Conservation (phyloP, 2,888 invertebrate genomes). For the Lasioglossum leucozonium region DNA sequence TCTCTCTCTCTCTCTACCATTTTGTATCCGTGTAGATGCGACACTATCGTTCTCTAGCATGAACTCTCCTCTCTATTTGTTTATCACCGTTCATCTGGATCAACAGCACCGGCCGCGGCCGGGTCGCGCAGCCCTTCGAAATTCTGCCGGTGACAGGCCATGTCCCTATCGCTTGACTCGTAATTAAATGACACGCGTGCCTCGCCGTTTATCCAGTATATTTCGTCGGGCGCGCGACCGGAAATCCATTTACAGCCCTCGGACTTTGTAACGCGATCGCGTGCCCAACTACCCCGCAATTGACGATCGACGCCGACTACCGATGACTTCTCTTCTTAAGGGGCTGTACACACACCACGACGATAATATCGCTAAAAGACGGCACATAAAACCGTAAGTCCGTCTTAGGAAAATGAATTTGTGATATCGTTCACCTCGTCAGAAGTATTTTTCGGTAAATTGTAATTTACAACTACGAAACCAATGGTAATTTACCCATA, state of each 20-base stretch:
- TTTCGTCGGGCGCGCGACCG: conserved; percentile 15
- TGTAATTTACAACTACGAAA: too few relatives aligned
- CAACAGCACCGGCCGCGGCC: background rate
- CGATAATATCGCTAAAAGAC: background rate
- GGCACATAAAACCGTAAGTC: background rate
- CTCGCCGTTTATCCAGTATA: conserved; percentile 12
- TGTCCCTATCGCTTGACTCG: conserved; percentile 52
- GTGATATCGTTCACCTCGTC: too few relatives aligned
- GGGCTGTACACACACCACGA: background rate
- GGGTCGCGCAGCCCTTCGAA: conserved; percentile 30
- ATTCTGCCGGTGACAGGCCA: conserved; percentile 61
- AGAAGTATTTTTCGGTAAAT: too few relatives aligned
- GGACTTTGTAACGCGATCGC: conserved; percentile 35
- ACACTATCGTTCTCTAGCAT: background rate
- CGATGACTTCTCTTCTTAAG: background rate
- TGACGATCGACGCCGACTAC: background rate
- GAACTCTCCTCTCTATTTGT: conserved; percentile 27
- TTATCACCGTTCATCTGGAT: conserved; percentile 41
- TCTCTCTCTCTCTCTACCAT: background rate
- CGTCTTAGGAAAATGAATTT: too few relatives aligned
- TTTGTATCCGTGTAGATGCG: background rate
- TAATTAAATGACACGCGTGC: conserved; percentile 63
- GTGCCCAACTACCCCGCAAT: background rate
- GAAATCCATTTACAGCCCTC: conserved; percentile 35
- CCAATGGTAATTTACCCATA: too few relatives aligned